These are phyloP conservation scores for Caenorhabditis sinica DNA, from an alignment of 2,888 invertebrate species.

Conservation along the genomic window DNA sequence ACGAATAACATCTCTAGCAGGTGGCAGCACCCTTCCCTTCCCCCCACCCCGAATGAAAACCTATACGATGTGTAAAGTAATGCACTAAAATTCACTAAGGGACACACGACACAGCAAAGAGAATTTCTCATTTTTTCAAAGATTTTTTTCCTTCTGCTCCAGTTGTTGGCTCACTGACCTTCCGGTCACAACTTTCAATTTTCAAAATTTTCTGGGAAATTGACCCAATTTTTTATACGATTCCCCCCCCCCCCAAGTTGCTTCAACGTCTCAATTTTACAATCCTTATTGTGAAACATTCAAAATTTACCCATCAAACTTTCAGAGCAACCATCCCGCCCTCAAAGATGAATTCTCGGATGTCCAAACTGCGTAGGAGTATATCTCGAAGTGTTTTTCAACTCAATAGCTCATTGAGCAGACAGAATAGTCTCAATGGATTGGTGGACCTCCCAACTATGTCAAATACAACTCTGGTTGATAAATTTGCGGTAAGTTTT, in stretches of 20 bases:
- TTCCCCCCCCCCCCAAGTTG: neutral
- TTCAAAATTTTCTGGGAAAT: neutral
- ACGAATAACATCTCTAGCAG: slow-evolving; percentile 30
- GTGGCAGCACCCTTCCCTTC: neutral
- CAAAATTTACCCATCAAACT: neutral
- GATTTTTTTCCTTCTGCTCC: neutral
- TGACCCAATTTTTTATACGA: neutral
- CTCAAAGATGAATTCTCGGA: slow-evolving; percentile 70
- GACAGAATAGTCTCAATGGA: slow-evolving; percentile 69
- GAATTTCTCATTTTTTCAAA: slow-evolving; percentile 3
- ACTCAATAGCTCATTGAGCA: slow-evolving; percentile 68
- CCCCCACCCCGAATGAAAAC: slow-evolving; percentile 47
- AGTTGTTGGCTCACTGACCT: neutral
- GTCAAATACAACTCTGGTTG: slow-evolving; percentile 65
- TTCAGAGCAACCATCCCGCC: neutral
- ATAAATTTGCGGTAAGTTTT: slow-evolving; percentile 71
- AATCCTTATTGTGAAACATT: neutral
- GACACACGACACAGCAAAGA: neutral
- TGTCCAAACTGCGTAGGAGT: slow-evolving; percentile 72
- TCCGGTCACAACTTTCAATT: neutral
- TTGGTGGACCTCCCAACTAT: slow-evolving; percentile 72
- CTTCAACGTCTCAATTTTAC: too few species aligned
- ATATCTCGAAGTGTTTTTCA: slow-evolving; percentile 75
- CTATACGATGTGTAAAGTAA: slow-evolving; percentile 41
- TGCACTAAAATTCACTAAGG: slow-evolving; percentile 22